These are phyloP conservation scores for Cantharis rustica DNA, from an alignment of 2,888 invertebrate genomes.

Conservation along the genomic window DNA sequence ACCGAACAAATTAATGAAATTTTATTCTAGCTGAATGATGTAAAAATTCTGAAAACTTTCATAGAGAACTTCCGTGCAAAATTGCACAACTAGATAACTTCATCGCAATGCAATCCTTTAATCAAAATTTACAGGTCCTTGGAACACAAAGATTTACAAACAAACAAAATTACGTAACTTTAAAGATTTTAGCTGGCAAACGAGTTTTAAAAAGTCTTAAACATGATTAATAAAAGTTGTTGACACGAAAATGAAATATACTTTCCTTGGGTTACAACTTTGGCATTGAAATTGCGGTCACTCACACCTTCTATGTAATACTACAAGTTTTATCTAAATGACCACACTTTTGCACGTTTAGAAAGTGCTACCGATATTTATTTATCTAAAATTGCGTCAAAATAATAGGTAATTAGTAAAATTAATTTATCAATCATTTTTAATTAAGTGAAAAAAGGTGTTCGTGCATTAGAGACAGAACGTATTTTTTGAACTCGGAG, in stretches of 20 bases:
- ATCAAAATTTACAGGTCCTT: too few species aligned
- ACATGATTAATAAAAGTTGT: neutral
- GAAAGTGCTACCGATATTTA: neutral
- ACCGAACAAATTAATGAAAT: too few species aligned
- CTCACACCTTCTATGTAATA: neutral
- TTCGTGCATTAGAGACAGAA: neutral
- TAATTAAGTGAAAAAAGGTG: neutral
- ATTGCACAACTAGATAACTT: too few species aligned
- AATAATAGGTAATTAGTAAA: neutral
- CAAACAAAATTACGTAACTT: too few species aligned
- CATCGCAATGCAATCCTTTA: too few species aligned
- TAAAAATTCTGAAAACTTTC: too few species aligned
- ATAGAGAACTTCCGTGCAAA: too few species aligned
- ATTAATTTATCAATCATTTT: neutral
- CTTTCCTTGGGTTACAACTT: neutral
- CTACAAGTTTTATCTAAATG: neutral
- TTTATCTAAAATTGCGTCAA: neutral
- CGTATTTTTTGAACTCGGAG: neutral
- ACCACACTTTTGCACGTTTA: neutral
- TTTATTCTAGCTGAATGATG: too few species aligned
- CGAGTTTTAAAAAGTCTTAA: too few species aligned
- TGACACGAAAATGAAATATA: neutral
- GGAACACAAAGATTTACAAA: too few species aligned
- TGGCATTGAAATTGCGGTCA: slow-evolving; percentile 1
- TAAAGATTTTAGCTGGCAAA: too few species aligned